phyloP scores from a whole-genome alignment of 2,797 vertebrate species.

The Neopelma chrysocephalum region DNA sequence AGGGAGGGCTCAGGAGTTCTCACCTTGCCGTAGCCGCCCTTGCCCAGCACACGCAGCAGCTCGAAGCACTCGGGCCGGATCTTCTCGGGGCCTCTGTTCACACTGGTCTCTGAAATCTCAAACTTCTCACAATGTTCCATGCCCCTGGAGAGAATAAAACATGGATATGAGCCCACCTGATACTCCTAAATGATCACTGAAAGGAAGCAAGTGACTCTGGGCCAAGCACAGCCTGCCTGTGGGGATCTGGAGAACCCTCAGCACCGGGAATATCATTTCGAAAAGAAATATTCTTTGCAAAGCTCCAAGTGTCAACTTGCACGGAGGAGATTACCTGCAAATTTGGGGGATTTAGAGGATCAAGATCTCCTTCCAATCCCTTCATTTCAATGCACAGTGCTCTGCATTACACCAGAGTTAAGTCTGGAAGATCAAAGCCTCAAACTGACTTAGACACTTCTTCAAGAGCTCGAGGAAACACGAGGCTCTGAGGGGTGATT shows the following conservation, averaged over 20 bases:
- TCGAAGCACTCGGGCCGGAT: constrained; percentile 96
- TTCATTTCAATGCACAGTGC: not conserved
- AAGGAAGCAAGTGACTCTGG: not conserved
- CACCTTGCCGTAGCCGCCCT: constrained; percentile 97
- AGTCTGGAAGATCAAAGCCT: not conserved
- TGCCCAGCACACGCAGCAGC: constrained; percentile 92
- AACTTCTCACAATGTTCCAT: constrained; percentile 98
- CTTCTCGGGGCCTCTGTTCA: constrained; percentile 95
- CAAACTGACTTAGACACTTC: not conserved
- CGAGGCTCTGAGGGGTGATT: not conserved
- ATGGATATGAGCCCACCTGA: not conserved
- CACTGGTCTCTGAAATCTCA: constrained; percentile 95
- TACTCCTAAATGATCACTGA: not conserved
- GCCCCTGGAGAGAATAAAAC: constrained; percentile 81
- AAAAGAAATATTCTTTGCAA: not conserved
- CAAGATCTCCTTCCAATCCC: not conserved
- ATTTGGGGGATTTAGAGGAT: not conserved
- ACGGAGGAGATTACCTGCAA: not conserved
- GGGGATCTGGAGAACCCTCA: not conserved
- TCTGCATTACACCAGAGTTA: not conserved
- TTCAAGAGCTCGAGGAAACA: not conserved
- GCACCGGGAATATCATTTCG: not conserved
- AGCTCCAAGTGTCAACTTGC: not conserved
- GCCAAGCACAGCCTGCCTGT: not conserved
- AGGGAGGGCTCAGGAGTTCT: constrained; percentile 30